Base-by-base conservation (phyloP, 2,888 invertebrate genomes). In the Zootermopsis nevadensis region DNA sequence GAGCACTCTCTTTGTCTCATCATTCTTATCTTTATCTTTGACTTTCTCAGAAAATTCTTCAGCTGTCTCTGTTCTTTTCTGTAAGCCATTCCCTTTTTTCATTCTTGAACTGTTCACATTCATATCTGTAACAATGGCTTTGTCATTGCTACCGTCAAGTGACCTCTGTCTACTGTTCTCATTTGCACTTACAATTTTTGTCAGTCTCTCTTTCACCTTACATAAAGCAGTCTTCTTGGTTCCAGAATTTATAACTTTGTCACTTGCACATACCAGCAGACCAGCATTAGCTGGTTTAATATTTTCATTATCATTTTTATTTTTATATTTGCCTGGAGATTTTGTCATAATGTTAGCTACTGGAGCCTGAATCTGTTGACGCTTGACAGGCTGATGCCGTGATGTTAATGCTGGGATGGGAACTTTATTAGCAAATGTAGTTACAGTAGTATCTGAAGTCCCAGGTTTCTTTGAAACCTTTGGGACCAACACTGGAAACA, bases 371-470 rank as follows among this genome's bases (percentile, higher is more conserved):
- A 31, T 22, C 22, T 72, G 55, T n/a, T 30, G 24, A 31, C 33
- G 12, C 10, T 55, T 77, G 24, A 30, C 77, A 27, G 76, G 69
- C 19, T 76, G 77, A 67, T 69, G 81, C 2, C 35, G 76, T 33
- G 85, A 82, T 8, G 77, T 80, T 48, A 87, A 86, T 7, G 88
- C 86, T 10, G 88, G 87, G 72, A 88, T 88, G 2, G 88, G 87
- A 24, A 87, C 86, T 84, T 87, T 87, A 81, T 87, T 87, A 1
- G 86, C 84, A 80, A 86, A 87, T 24, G 87, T 87, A 6, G 87
- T 87, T 77, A 84, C 85, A 8, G 87, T 87, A 4, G 85, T 83
- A 80, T 87, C 87, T 42, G 84, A 82, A n/a, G n/a, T 27, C n/a
- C 76, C 82, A 22, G 48, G 33, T 33, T 60, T 66, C 27, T 55